Conservation (phyloP, 2,797 vertebrate genomes). For the Pitangus sulphuratus region DNA sequence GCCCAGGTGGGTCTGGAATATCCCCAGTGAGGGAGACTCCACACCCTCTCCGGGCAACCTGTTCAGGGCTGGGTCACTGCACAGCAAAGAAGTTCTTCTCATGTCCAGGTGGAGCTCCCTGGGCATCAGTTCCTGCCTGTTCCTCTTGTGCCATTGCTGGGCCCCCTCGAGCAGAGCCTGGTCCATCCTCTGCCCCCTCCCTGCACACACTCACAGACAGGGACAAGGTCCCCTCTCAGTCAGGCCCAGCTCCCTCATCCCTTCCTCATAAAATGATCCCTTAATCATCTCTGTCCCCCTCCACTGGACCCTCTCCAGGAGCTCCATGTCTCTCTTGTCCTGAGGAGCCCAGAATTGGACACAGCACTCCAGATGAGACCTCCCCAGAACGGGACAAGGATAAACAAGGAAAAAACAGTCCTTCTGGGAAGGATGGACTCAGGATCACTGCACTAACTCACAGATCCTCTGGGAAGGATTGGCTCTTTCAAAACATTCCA, state of each 20-base stretch:
- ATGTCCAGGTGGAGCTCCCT: not conserved
- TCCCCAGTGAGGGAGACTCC: not conserved
- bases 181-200: not conserved
- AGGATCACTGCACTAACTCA: not conserved
- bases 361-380: not conserved
- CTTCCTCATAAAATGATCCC: not conserved
- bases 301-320: not conserved
- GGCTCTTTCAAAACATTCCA: not conserved
- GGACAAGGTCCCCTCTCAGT: not conserved
- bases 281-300: not conserved
- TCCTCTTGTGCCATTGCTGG: not conserved
- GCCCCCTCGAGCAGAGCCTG: not conserved
- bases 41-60: not conserved
- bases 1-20: not conserved
- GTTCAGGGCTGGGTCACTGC: not conserved
- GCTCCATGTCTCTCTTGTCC: not conserved
- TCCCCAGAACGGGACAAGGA: not conserved
- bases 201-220: fast-evolving
- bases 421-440: not conserved
- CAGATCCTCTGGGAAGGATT: fast-evolving
- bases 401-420: not conserved
- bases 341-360: not conserved
- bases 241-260: not conserved
- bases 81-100: not conserved
- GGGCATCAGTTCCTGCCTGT: not conserved